Evolutionary conservation across 1,140 invertebrate genomes (phyloP), one percentile per base, ranked within the genome.

Genomic region (Leptestheria dahalacensis): DNA sequence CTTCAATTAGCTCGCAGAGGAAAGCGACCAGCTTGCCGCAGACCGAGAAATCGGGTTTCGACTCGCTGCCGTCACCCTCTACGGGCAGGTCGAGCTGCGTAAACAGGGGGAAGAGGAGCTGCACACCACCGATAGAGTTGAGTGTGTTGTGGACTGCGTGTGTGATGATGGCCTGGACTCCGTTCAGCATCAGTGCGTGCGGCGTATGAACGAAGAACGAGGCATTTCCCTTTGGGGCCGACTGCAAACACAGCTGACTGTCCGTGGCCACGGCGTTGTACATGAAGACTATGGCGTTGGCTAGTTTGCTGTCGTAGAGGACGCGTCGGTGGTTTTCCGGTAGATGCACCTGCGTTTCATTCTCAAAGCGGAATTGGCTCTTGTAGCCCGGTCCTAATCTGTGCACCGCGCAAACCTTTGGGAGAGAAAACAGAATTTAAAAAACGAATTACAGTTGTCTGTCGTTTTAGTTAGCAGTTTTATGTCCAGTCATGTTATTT

Each of bases 181-280:
- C 92, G 91, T 97, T 72, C 66, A 95, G 80, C 94, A 99, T 98
- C 58, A 97, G 83, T 62, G 94, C 94, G 76, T 99, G 96, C 50
- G 95, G 94, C 62, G 93, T 95, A 78, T 99, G 96, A 68, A 97
- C 91, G 80, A 99, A 99, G 77, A 92, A 97, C 65, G 90, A 90
- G 64, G 86, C 79, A 73, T 96, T 97, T 71, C 91, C 89, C 79
- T 97, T 97, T 57, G 94, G 91, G 59, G 91, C 90, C 60, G 92
- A 95, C 75, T 98, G 94, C 61, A 99, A 79, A 78, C 95, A 98
- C 49, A 99, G 79, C 74, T 99, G 95, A 68, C 91, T 91, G 74
- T 99, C 94, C 47, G 89, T 93, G 54, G 96, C 95, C 67, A 99
- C 95, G 53, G 97, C 96, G 75, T 97, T 99, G 78, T 99, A 99